phyloP scores from a whole-genome alignment of 2,113 vertebrate genomes.

The Hydropotes inermis region DNA sequence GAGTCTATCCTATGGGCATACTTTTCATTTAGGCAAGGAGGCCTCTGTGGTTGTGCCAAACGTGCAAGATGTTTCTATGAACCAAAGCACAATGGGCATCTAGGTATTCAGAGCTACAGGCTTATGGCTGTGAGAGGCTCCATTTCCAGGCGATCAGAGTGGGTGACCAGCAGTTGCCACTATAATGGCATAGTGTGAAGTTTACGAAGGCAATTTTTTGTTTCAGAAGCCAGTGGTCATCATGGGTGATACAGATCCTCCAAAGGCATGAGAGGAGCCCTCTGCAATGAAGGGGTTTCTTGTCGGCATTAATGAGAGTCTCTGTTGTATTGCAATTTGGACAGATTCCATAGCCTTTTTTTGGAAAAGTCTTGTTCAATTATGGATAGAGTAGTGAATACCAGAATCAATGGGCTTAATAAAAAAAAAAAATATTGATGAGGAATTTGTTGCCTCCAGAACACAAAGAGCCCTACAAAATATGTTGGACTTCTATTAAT shows the following conservation, averaged over 20 bases:
- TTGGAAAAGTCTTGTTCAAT: not conserved
- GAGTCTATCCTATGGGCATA: not conserved
- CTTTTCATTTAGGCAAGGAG: not conserved
- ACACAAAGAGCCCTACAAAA: not conserved
- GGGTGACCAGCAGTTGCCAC: not conserved
- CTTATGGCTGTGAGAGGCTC: not conserved
- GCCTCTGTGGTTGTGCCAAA: not conserved
- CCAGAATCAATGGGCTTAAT: not conserved
- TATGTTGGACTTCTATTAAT: not conserved
- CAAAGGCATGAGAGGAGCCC: not conserved
- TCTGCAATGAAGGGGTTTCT: not conserved
- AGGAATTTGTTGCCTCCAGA: not conserved
- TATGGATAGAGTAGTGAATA: not conserved
- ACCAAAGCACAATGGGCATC: not conserved
- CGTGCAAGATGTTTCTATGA: not conserved
- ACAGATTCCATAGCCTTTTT: not conserved
- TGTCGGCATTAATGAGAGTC: not conserved
- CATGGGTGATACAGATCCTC: not conserved
- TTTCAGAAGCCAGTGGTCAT: not conserved
- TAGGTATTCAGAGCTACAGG: not conserved
- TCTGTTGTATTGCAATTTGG: not conserved
- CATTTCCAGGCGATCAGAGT: not conserved
- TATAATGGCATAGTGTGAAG: not conserved
- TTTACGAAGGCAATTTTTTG: not conserved
- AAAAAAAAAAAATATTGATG: not conserved